Percentiles rank a stretch among this genome's conserved stretches.
Conservation (phyloP, 2,888 invertebrate genomes). For the Dinocampus coccinellae region DNA sequence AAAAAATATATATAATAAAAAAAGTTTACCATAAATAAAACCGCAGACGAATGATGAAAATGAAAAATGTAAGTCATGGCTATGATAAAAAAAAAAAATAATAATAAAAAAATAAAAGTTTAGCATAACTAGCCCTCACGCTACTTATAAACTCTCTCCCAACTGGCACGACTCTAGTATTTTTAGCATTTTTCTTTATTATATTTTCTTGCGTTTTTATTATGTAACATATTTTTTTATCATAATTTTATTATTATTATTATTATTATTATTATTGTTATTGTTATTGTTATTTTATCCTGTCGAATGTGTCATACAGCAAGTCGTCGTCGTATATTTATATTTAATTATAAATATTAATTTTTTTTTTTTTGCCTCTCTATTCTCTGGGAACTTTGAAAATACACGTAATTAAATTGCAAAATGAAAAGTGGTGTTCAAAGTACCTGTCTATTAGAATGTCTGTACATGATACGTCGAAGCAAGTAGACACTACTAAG, state of each 20-base stretch:
- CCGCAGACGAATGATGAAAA: conserved; percentile 63
- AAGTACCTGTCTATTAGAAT: conserved; percentile 9
- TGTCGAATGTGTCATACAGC: conserved; percentile 43
- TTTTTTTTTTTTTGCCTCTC: neutral
- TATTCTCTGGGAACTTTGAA: neutral
- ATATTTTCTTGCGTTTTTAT: conserved; percentile 4
- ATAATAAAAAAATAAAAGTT: no score
- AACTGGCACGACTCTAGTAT: conserved; percentile 72
- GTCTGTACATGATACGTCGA: conserved; percentile 7
- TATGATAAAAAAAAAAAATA: conserved; percentile 59
- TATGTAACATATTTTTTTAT: conserved; percentile 10
- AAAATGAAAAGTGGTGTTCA: neutral
- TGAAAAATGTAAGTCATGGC: conserved; percentile 66
- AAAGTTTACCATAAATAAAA: conserved; percentile 41
- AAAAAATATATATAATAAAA: no score
- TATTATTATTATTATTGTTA: no score
- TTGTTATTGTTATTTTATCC: no score
- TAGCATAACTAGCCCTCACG: conserved; percentile 65
- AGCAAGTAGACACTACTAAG: conserved; percentile 13
- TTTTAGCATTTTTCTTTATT: conserved; percentile 38
- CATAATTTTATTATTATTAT: no score
- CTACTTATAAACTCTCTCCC: conserved; percentile 71
- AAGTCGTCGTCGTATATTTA: conserved; percentile 23
- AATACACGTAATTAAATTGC: neutral
- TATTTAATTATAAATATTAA: neutral